Base-by-base conservation (phyloP, 2,888 invertebrate genomes). In the Anarsia innoxiella region DNA sequence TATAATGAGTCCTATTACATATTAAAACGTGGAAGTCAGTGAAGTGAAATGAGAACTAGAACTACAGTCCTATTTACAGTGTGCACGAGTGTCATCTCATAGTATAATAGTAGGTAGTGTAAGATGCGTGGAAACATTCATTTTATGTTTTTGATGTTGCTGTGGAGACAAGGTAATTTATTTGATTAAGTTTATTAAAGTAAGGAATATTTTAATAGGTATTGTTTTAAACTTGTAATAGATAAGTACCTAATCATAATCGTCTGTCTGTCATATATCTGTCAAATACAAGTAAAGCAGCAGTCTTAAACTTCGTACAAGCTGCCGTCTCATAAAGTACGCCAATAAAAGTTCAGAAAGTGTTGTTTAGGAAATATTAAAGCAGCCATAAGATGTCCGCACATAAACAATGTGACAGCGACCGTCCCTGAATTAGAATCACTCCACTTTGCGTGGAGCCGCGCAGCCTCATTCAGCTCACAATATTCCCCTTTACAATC, bases 401-500 rank as follows among this genome's bases (percentile, higher is more conserved):
- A 40, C 42, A 45, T 45, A 48, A 48, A 48, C 46, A 48, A 45
- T 41, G 44, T 49, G 43, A 42, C 35, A 28, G 47, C 31, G 34
- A 46, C 48, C 41, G 30, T 31, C 9, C 13, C 31, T 23, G 46
- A 42, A 44, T 47, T 41, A 43, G 36, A 48, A 49, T 42, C 40
- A 37, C 12, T 9, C 13, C 23, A 14, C 30, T 14, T 30, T 12
- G n/a, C 29, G 16, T 1, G 9, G 30, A 31, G 28, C 31, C 14
- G 10, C 28, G 8, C 14, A 3, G 13, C 19, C 19, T 19, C 19
- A 19, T 10, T 10, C 31, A 16, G 32, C 34, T 39, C 23, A 25
- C 16, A 35, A 40, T 30, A 35, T 41, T 38, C 27, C 37, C 40
- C 42, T 50, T 49, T 51, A 48, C 51, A 56, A 39, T 42, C 52